Conservation (phyloP, 30 jellyfish, hydroid and myxozoan species). For the Aurelia sp. region DNA sequence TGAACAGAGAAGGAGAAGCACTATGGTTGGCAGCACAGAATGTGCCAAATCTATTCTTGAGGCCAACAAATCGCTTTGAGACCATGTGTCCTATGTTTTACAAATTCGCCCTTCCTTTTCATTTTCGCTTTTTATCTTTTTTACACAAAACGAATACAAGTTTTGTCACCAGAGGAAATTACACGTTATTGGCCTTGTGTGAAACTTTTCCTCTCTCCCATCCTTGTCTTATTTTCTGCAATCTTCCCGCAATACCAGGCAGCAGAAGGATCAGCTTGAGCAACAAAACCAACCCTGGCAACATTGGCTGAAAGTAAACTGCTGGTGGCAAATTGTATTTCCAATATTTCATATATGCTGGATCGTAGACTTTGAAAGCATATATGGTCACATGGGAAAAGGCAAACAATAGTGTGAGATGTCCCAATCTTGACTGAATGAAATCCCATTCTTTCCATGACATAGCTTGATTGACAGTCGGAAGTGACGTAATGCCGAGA, state of each 20-base stretch:
- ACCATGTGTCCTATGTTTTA: too few species aligned
- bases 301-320: slow-evolving; percentile 74
- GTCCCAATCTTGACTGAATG: slow-evolving; percentile 83
- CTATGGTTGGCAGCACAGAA: too few species aligned
- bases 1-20: too few species aligned
- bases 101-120: too few species aligned
- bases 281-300: slow-evolving; percentile 71
- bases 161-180: too few species aligned
- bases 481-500: slow-evolving; percentile 89
- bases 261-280: slow-evolving; percentile 57
- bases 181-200: neutral
- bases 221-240: slow-evolving; percentile 71
- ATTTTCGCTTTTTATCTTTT: too few species aligned
- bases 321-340: slow-evolving; percentile 75
- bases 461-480: slow-evolving; percentile 90
- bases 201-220: slow-evolving; percentile 43
- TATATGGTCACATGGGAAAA: slow-evolving; percentile 71
- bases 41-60: too few species aligned
- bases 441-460: slow-evolving; percentile 94
- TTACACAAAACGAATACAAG: too few species aligned
- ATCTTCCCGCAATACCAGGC: slow-evolving; percentile 68
- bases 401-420: slow-evolving; percentile 61
- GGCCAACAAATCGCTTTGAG: too few species aligned
- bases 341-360: slow-evolving; percentile 59
- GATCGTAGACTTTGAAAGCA: slow-evolving; percentile 63